Evolutionary conservation across 92 coral and sea anemone species (phyloP), one percentile per base, ranked within the genome.

Genomic region (Siderastrea radians): DNA sequence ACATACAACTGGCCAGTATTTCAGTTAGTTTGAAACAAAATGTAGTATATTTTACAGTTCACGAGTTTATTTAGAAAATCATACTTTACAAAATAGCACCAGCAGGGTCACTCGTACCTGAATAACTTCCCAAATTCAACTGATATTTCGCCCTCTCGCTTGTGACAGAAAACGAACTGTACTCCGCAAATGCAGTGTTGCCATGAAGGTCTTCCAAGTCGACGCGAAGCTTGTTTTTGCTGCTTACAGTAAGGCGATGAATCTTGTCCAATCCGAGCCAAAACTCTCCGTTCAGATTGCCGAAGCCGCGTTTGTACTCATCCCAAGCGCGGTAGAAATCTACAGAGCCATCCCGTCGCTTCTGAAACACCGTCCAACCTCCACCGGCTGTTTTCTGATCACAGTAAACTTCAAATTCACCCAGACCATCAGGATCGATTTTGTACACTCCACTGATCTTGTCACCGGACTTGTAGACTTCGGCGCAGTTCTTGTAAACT

Each of bases 201-300:
- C 67, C 84, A 63, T 57, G 72, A 5, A 77, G 12, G 63, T 77
- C 66, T 76, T 54, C 65, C 60, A 84, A 55, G 61, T 84, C 82
- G 26, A 84, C 88, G 12, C 73, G 81, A 59, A 74, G 72, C 70
- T 49, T 63, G 87, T 75, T 77, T 49, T 43, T 12, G 59, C 54
- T 60, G 75, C 84, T 85, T 43, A 61, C 90, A 53, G 86, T 79
- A 53, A 87, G 80, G 51, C 87, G 87, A 15, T 87, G 74, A 80
- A 88, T 88, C 45, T 88, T 82, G 55, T 88, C 88, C 60, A 81
- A 62, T n/a, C 91, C 91, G 62, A 88, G 86, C 91, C 88, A 88
- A 52, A 82, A 88, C 83, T 88, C 91, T 57, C 91, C 65, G 88
- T 57, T 88, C 52, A 82, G 88, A 61, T 73, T 76, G 19, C 90